These are phyloP conservation scores for Leucoraja erinaceus DNA, from an alignment of 2,113 vertebrate species.

Conservation along the genomic window DNA sequence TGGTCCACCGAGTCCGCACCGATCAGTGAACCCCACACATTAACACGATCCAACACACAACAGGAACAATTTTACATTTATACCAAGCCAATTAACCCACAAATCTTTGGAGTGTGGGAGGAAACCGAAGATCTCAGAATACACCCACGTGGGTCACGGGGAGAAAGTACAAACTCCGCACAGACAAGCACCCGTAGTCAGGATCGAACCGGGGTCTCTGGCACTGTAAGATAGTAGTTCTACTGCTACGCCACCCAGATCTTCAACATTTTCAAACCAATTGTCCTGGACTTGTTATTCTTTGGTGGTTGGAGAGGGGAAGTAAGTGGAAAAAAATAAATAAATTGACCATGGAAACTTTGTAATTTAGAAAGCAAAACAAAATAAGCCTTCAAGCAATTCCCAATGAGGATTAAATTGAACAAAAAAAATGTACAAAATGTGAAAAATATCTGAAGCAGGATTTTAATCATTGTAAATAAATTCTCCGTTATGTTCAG, in stretches of 20 bases:
- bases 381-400: background rate
- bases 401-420: background rate
- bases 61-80: no score
- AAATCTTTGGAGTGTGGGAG: no score
- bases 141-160: no score
- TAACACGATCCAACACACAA: no score
- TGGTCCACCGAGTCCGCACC: no score
- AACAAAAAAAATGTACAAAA: background rate
- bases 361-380: conserved; percentile 2
- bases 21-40: no score
- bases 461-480: background rate
- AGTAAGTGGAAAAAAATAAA: background rate
- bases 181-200: no score
- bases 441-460: background rate
- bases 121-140: no score
- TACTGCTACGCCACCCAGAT: background rate
- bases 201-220: no score
- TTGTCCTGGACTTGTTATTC: background rate
- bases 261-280: background rate
- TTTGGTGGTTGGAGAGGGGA: background rate
- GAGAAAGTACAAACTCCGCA: no score
- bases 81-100: no score
- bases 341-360: background rate
- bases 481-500: background rate
- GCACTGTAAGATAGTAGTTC: no score